A percentile compares a stretch with the other conserved stretches of the same genome.
These are phyloP conservation scores for Dastarcus helophoroides DNA, from an alignment of 2,888 invertebrate species.

Conservation along the genomic window DNA sequence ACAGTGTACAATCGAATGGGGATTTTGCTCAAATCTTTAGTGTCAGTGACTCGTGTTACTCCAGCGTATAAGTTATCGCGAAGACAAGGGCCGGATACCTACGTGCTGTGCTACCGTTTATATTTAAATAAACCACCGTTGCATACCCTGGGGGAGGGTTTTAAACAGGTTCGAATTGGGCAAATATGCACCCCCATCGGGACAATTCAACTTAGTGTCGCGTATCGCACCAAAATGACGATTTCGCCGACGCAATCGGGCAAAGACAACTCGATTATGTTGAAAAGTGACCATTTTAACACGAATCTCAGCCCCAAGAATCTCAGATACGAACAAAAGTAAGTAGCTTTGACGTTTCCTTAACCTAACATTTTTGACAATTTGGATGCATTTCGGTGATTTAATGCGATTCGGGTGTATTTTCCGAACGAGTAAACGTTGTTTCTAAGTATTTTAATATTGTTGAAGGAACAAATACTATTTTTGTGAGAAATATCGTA, in stretches of 20 bases:
- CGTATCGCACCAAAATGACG: slow-evolving; percentile 85
- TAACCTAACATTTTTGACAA: no score
- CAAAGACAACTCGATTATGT: slow-evolving; percentile 61
- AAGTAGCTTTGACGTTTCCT: no score
- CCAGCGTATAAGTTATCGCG: slow-evolving; percentile 90
- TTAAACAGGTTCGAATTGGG: slow-evolving; percentile 70
- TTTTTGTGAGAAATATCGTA: no score
- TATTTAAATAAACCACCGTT: slow-evolving; percentile 68
- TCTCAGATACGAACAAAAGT: no score
- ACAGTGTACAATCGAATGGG: slow-evolving; percentile 89
- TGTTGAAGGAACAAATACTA: no score
- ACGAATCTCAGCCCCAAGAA: slow-evolving; percentile 57
- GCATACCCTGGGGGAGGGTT: slow-evolving; percentile 67
- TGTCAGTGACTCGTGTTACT: slow-evolving; percentile 80
- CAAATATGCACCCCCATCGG: slow-evolving; percentile 81
- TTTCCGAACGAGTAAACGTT: no score
- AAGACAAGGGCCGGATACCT: slow-evolving; percentile 77
- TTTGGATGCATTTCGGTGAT: no score
- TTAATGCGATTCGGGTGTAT: no score
- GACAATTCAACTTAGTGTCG: slow-evolving; percentile 67
- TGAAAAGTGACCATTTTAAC: slow-evolving; percentile 82
- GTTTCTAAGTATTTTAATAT: no score
- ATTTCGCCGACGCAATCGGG: slow-evolving; percentile 66
- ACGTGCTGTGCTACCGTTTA: slow-evolving; percentile 80
- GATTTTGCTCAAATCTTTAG: slow-evolving; percentile 76